A percentile compares a stretch with the other conserved stretches of the same genome.
These are phyloP conservation scores for Solen grandis DNA, from an alignment of 1,140 invertebrate species.

Conservation along the genomic window DNA sequence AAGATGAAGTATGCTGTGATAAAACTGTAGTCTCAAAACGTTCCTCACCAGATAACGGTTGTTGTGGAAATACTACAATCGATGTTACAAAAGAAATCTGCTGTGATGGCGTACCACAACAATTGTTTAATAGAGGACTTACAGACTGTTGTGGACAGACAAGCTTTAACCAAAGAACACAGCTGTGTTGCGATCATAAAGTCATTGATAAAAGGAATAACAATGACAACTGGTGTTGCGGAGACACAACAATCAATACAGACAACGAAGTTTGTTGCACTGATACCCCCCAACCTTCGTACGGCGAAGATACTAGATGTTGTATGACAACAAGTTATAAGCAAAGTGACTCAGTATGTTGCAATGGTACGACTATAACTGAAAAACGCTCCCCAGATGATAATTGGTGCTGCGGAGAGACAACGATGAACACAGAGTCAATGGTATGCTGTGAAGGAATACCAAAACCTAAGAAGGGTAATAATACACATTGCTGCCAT, in stretches of 20 bases:
- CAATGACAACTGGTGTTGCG: constrained; percentile 52
- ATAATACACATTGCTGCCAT: not conserved
- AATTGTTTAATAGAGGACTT: constrained; percentile 3
- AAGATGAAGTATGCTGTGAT: constrained; percentile 52
- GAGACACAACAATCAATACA: constrained; percentile 49
- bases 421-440: constrained; percentile 33
- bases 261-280: constrained; percentile 50
- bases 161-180: constrained; percentile 16
- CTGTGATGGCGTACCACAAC: constrained; percentile 39
- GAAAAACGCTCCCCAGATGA: constrained; percentile 2
- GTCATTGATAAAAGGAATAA: constrained; percentile 33
- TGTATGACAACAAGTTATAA: constrained; percentile 41
- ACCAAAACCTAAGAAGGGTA: not conserved
- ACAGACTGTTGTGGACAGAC: constrained; percentile 28
- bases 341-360: constrained; percentile 37
- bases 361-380: constrained; percentile 4
- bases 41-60: constrained; percentile 8
- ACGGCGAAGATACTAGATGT: constrained; percentile 37
- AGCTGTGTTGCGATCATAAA: constrained; percentile 17
- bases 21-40: constrained; percentile 5
- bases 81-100: constrained; percentile 44
- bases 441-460: constrained; percentile 4
- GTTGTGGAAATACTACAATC: constrained; percentile 42
- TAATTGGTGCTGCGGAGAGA: constrained; percentile 52
- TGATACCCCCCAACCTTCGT: constrained; percentile 23